Conservation (phyloP, 2,797 vertebrate genomes). For the Argya squamiceps region DNA sequence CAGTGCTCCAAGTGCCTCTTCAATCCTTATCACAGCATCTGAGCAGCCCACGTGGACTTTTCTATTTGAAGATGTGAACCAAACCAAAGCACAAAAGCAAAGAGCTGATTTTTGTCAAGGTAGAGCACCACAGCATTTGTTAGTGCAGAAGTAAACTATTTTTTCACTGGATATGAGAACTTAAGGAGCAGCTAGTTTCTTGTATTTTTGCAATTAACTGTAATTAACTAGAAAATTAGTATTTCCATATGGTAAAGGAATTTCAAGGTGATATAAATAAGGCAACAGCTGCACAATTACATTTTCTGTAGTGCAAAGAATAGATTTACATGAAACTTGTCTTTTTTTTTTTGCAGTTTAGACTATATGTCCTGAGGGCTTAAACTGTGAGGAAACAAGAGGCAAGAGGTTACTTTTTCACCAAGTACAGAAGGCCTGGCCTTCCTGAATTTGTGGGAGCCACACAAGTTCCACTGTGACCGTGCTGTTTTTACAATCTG, state of each 20-base stretch:
- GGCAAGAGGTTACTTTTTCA: background rate
- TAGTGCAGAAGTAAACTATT: background rate
- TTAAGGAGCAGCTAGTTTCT: background rate
- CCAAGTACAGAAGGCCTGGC: background rate
- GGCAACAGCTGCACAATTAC: background rate
- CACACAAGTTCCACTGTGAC: background rate
- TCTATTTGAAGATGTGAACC: background rate
- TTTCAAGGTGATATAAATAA: background rate
- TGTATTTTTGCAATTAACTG: background rate
- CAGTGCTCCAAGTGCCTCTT: background rate
- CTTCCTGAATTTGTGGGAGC: background rate
- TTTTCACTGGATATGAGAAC: background rate
- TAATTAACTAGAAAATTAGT: background rate
- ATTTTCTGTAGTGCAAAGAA: background rate
- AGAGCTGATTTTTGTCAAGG: background rate
- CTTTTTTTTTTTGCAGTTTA: background rate
- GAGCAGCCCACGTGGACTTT: background rate
- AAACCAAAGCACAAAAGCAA: background rate
- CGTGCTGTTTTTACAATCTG: accelerated
- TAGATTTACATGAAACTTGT: background rate
- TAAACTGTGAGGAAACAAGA: background rate
- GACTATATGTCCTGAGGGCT: background rate
- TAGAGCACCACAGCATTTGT: background rate
- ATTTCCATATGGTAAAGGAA: background rate
- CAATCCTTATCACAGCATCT: background rate